Percentiles rank a stretch among this genome's conserved stretches.
phyloP scores from a whole-genome alignment of 2,113 vertebrate genomes.

The Patagioenas fasciata region DNA sequence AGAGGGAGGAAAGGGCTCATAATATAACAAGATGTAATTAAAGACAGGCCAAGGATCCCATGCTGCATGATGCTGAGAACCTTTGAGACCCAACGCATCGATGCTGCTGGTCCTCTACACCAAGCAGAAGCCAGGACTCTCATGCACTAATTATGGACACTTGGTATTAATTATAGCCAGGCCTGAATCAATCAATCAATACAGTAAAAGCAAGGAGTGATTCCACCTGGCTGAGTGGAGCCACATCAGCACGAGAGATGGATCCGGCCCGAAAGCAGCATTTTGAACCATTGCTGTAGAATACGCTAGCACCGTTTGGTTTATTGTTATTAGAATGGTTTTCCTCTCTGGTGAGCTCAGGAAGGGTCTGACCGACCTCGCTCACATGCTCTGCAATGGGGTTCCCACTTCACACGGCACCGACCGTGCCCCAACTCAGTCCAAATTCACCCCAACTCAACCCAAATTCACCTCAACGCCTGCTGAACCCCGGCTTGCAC shows the following conservation, averaged over 20 bases:
- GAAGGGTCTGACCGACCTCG: not conserved
- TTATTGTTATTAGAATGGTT: not conserved
- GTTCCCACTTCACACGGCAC: not conserved
- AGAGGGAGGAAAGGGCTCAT: not conserved
- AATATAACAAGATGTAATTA: fast-evolving
- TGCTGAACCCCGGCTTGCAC: not conserved
- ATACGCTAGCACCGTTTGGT: not conserved
- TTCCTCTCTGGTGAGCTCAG: not conserved
- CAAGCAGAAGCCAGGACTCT: not conserved
- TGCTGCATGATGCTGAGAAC: not conserved
- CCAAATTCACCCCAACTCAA: not conserved
- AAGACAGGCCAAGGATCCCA: not conserved
- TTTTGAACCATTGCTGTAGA: slow-evolving; percentile 25
- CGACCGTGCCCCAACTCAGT: not conserved
- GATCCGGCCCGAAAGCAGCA: not conserved
- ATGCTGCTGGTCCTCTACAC: not conserved
- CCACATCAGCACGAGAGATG: not conserved
- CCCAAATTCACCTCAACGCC: not conserved
- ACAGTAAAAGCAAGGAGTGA: not conserved
- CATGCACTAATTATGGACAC: not conserved
- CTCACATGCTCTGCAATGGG: fast-evolving
- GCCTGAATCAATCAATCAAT: not conserved
- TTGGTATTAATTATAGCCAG: not conserved
- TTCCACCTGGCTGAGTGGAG: not conserved
- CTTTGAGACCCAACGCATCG: not conserved